phyloP scores from a whole-genome alignment of 2,797 vertebrate species.

The Semaprochilodus insignis region DNA sequence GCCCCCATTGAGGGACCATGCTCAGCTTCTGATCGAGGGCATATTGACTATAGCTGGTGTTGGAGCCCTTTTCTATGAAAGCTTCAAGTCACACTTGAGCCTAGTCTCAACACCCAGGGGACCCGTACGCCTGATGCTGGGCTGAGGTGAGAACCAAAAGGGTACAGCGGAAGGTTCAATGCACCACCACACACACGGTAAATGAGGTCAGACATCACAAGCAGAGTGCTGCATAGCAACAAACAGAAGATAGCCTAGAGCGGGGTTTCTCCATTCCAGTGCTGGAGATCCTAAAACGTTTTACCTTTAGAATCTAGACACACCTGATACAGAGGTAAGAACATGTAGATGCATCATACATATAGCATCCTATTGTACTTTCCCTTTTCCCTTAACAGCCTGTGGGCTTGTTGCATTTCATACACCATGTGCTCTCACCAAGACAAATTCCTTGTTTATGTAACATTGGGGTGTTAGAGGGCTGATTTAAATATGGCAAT shows the following conservation, averaged over 20 bases:
- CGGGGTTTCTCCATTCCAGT: not conserved
- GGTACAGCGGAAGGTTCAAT: not conserved
- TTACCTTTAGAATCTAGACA: no score
- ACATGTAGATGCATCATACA: no score
- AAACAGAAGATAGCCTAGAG: not conserved
- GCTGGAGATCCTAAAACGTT: not conserved
- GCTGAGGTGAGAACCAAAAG: constrained; percentile 1
- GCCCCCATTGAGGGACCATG: not conserved
- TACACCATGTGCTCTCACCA: no score
- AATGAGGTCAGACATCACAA: not conserved
- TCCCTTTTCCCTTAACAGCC: no score
- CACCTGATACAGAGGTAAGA: no score
- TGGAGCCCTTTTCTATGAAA: not conserved
- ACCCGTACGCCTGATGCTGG: not conserved
- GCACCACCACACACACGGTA: not conserved
- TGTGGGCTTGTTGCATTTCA: no score
- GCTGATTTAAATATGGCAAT: no score
- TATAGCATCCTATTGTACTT: no score
- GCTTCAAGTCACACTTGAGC: constrained; percentile 5
- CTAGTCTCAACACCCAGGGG: constrained; percentile 1
- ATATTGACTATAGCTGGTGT: not conserved
- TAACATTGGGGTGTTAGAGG: no score
- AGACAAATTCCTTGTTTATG: no score
- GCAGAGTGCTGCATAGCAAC: not conserved
- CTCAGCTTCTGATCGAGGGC: not conserved